Evolutionary conservation across 2,888 invertebrate species (phyloP).

Genomic region (Acanthosepion esculentum): DNA sequence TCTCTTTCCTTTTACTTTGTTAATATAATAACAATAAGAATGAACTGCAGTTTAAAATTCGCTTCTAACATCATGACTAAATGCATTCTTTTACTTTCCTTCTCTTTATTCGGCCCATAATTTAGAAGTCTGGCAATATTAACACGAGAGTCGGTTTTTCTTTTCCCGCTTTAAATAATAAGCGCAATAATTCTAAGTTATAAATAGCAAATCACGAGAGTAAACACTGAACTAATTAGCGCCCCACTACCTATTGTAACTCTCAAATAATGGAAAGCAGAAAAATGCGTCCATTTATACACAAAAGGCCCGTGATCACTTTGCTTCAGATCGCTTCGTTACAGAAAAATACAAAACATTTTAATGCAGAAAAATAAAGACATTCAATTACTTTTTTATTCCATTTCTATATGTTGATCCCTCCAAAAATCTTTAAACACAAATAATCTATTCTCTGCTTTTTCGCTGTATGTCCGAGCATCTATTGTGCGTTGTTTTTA

Average conservation of each 20-base stretch:
- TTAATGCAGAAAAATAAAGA: not conserved
- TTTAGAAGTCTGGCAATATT: too few species aligned
- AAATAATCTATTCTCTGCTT: too few species aligned
- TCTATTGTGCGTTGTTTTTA: too few species aligned
- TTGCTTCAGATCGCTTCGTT: too few species aligned
- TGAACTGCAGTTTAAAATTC: too few species aligned
- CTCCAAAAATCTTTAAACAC: not conserved
- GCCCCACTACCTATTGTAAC: not conserved
- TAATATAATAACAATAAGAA: too few species aligned
- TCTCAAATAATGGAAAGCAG: not conserved
- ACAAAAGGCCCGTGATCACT: not conserved
- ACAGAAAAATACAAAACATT: not conserved
- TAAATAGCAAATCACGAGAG: not conserved
- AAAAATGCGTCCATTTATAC: not conserved
- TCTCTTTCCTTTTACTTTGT: too few species aligned
- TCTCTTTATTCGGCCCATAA: too few species aligned
- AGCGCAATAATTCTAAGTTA: not conserved
- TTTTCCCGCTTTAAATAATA: not conserved
- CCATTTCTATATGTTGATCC: not conserved
- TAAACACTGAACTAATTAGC: not conserved
- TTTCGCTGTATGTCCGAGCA: not conserved
- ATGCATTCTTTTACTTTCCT: too few species aligned
- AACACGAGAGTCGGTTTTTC: too few species aligned
- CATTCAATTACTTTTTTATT: not conserved
- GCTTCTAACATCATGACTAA: too few species aligned